These are phyloP conservation scores for Tolypeutes matacus DNA, from an alignment of 2,797 vertebrate species.

Conservation along the genomic window DNA sequence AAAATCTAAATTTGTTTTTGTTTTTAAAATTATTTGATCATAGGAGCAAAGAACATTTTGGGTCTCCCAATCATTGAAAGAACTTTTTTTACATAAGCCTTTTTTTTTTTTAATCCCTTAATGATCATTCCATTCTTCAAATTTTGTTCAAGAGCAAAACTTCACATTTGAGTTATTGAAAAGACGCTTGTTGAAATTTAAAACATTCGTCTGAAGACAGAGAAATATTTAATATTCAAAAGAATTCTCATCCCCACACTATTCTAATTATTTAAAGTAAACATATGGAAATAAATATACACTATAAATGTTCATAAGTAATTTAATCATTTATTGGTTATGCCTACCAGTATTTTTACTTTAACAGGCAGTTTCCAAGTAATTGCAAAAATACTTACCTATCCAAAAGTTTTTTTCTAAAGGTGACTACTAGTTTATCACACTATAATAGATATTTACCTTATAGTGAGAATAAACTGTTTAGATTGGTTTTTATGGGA, in stretches of 20 bases:
- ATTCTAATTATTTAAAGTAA: not conserved
- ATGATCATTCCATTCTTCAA: slow-evolving; percentile 33
- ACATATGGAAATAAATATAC: not conserved
- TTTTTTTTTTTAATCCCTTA: not conserved
- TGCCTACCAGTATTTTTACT: not conserved
- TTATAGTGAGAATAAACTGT: not conserved
- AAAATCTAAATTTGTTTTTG: slow-evolving; percentile 10
- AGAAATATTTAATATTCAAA: slow-evolving; percentile 50
- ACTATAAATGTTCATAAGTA: not conserved
- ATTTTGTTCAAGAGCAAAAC: slow-evolving; percentile 66
- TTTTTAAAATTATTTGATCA: slow-evolving; percentile 61
- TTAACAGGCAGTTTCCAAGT: not conserved
- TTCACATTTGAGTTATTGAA: slow-evolving; percentile 52
- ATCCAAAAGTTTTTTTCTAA: not conserved
- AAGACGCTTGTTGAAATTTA: slow-evolving; percentile 59
- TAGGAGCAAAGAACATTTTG: slow-evolving; percentile 49
- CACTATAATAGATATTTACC: not conserved
- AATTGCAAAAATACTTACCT: not conserved
- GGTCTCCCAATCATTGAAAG: slow-evolving; percentile 1
- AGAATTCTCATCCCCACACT: not conserved
- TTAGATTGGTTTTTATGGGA: not conserved
- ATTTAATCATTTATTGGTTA: not conserved
- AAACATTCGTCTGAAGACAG: slow-evolving; percentile 61
- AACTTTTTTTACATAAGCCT: not conserved
- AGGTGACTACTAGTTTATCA: not conserved